Evolutionary conservation across 1,140 invertebrate genomes (phyloP).

Genomic region (Triops cancriformis): DNA sequence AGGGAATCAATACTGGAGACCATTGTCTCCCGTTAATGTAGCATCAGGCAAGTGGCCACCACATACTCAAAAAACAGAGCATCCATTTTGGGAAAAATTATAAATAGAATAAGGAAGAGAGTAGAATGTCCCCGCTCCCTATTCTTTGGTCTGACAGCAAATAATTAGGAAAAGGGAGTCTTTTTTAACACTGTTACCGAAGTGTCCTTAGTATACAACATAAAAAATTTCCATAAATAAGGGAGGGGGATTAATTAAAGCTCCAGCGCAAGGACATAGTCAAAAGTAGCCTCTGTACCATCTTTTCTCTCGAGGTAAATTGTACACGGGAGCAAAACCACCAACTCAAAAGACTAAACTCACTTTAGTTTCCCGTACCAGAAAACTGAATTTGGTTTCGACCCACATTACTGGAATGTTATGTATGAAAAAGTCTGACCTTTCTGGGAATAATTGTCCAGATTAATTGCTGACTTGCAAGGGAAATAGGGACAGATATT

Average conservation of each 20-base stretch:
- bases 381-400: no score
- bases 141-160: neutral
- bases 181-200: neutral
- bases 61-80: no score
- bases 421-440: constrained; percentile 4
- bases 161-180: neutral
- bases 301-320: neutral
- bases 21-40: neutral
- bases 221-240: neutral
- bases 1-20: neutral
- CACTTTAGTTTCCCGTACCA: no score
- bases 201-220: neutral
- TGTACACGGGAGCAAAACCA: neutral
- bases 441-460: neutral
- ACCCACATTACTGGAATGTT: neutral
- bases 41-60: no score
- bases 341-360: no score
- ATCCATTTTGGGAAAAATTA: neutral
- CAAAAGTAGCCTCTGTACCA: neutral
- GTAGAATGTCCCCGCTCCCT: neutral
- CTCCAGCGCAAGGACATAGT: constrained; percentile 11
- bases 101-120: neutral
- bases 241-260: neutral
- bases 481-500: neutral
- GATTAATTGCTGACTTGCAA: neutral